Base-by-base conservation (phyloP, 2,113 vertebrate genomes). In the Callospermophilus lateralis region DNA sequence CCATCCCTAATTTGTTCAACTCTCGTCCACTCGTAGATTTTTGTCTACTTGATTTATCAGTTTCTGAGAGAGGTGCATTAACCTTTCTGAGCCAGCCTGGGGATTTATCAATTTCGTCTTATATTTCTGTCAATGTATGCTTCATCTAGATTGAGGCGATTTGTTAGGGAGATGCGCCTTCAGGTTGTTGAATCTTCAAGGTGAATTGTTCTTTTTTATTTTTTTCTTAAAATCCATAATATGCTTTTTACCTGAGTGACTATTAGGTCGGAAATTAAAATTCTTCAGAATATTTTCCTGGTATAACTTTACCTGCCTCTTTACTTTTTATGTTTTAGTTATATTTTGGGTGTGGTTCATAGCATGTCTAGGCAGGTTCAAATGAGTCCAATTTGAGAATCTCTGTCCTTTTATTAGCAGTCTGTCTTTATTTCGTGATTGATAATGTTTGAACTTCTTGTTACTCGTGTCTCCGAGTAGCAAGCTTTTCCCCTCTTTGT, bases 361-460 rank as follows among this genome's bases (percentile, higher is more conserved):
- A n/a, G 28, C 58, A 26, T 39, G 58, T n/a, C 15, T 80, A 65
- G 37, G 28, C 4, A 45, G 22, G 37, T 39, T 76, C 79, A 70
- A 51, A n/a, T 26, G 87, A 39, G 11, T 84, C 30, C 65, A 65
- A 55, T 37, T 65, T 89, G 95, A 94, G 42, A 87, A 55, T 92
- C 70, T 88, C 16, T 68, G 1, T 6, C 22, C 48, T 51, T 10
- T 68, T 90, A 51, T 16, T 79, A 94, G 34, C 6, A 51, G 48
- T 51, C 53, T 30, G 61, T 73, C 79, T 24, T 39, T 65, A 88
- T 22, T 61, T n/a, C 39, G 42, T 37, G 42, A 30, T 81, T 61
- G 34, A 78, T 73, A 34, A 78, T 78, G 13, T 53, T 81, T 70
- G 26, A 42, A 61, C 34, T 72, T 70, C 26, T 39, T 70, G 19